These are phyloP conservation scores for Ephydatia muelleri DNA, from an alignment of 37 sponge, comb jelly and placozoan species.

Conservation along the genomic window DNA sequence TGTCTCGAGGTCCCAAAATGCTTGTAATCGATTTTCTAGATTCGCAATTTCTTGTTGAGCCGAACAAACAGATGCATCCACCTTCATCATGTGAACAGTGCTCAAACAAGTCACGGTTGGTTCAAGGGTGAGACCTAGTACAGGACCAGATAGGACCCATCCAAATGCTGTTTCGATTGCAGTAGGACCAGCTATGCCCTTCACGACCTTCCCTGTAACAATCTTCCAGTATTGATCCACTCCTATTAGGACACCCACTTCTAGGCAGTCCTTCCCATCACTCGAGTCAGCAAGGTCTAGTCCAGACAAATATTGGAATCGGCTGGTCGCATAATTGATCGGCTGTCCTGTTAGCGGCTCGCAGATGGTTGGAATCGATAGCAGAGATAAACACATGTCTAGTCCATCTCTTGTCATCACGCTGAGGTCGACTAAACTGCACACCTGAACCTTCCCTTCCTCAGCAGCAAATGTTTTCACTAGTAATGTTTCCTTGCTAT, in stretches of 20 bases:
- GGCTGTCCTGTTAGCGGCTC: slow-evolving; percentile 29
- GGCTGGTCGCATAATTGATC: not conserved
- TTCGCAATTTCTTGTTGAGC: too few relatives aligned
- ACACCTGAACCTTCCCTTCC: not conserved
- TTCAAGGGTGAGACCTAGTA: not conserved
- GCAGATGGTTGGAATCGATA: slow-evolving; percentile 34
- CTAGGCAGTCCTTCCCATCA: slow-evolving; percentile 12
- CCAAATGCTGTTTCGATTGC: slow-evolving; percentile 24
- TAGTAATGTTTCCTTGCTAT: not conserved
- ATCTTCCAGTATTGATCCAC: slow-evolving; percentile 20
- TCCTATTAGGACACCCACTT: slow-evolving; percentile 19
- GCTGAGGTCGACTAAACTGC: slow-evolving; percentile 12
- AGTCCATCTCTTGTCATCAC: not conserved
- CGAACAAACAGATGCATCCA: too few relatives aligned
- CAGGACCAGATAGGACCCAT: slow-evolving; percentile 43
- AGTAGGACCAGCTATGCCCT: slow-evolving; percentile 25
- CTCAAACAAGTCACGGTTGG: too few relatives aligned
- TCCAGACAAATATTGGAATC: not conserved
- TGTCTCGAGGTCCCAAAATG: slow-evolving; percentile 16
- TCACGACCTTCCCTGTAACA: too few relatives aligned
- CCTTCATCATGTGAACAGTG: too few relatives aligned
- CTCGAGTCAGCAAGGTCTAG: slow-evolving; percentile 28
- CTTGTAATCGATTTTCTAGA: not conserved
- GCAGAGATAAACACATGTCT: not conserved
- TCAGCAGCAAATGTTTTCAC: slow-evolving; percentile 22